These are phyloP conservation scores for Callionymus lyra DNA, from an alignment of 2,113 vertebrate genomes.

Conservation along the genomic window DNA sequence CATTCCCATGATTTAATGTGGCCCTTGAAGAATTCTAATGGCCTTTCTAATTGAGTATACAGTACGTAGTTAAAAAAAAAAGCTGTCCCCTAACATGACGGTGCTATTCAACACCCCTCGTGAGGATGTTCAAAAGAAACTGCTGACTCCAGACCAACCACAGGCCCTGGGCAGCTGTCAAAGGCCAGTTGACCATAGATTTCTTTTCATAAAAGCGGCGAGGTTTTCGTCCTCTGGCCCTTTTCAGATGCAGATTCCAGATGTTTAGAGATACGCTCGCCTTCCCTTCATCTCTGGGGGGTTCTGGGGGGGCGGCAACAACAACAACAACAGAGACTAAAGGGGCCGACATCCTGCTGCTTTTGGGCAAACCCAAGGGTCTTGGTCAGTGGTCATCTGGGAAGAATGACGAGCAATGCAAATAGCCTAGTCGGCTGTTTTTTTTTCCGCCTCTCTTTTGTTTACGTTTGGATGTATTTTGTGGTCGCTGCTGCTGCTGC, in stretches of 20 bases:
- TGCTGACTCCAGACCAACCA: no score
- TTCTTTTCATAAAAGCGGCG: conserved; percentile 8
- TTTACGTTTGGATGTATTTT: conserved; percentile 55
- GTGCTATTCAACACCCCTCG: no score
- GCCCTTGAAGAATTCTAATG: no score
- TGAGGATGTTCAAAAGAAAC: no score
- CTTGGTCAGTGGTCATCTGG: conserved; percentile 36
- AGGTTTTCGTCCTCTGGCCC: conserved; percentile 6
- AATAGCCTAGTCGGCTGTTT: conserved; percentile 68
- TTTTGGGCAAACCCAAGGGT: conserved; percentile 39
- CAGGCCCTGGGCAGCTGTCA: conserved; percentile 12
- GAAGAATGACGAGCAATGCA: conserved; percentile 57
- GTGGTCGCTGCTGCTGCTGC: conserved; percentile 48
- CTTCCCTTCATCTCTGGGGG: conserved; percentile 37
- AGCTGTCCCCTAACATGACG: no score
- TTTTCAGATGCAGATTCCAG: conserved; percentile 61
- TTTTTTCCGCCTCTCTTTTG: conserved; percentile 44
- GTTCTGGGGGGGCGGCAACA: conserved; percentile 33
- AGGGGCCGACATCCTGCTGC: conserved; percentile 50
- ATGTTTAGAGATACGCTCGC: conserved; percentile 49
- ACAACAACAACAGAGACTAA: conserved; percentile 45
- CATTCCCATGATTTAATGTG: no score
- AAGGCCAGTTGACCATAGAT: conserved; percentile 15
- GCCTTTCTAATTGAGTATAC: no score
- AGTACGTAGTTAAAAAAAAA: no score